A percentile compares a stretch with the other conserved stretches of the same genome.
Evolutionary conservation across 2,888 invertebrate species (phyloP).

Genomic region (Melanostoma mellinum): DNA sequence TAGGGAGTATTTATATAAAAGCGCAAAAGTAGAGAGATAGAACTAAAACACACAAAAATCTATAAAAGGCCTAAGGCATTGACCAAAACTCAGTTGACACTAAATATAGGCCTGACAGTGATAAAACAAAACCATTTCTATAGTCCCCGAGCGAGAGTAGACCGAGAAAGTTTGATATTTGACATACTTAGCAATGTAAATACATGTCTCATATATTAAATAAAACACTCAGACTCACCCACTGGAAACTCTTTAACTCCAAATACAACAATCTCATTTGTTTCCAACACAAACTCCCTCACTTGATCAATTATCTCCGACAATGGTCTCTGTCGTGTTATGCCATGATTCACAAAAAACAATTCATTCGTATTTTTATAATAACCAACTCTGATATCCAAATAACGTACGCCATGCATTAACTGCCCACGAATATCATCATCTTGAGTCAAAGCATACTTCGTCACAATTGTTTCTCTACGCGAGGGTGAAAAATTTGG

Average conservation of each 20-base stretch:
- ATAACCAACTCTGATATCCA: slow-evolving; percentile 85
- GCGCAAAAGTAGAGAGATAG: no score
- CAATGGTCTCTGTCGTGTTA: slow-evolving; percentile 83
- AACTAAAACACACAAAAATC: no score
- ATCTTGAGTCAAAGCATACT: slow-evolving; percentile 84
- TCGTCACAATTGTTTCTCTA: slow-evolving; percentile 81
- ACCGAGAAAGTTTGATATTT: no score
- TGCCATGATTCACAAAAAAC: slow-evolving; percentile 85
- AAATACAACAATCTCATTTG: slow-evolving; percentile 85
- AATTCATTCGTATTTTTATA: slow-evolving; percentile 79
- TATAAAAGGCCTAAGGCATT: no score
- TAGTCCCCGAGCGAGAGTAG: no score
- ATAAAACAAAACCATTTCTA: no score
- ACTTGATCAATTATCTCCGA: slow-evolving; percentile 83
- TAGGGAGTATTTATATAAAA: no score
- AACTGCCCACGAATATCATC: slow-evolving; percentile 84
- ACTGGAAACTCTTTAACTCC: slow-evolving; percentile 85
- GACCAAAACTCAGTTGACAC: no score
- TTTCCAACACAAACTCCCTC: slow-evolving; percentile 83
- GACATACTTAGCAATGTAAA: no score
- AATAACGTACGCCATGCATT: slow-evolving; percentile 84
- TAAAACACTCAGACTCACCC: slow-evolving; percentile 79
- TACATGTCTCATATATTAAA: neutral
- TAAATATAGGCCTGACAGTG: no score
- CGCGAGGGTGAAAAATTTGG: slow-evolving; percentile 79